Evolutionary conservation across 53 echinoderm and acorn worm genomes (phyloP).

Genomic region (Henricia sp.): DNA sequence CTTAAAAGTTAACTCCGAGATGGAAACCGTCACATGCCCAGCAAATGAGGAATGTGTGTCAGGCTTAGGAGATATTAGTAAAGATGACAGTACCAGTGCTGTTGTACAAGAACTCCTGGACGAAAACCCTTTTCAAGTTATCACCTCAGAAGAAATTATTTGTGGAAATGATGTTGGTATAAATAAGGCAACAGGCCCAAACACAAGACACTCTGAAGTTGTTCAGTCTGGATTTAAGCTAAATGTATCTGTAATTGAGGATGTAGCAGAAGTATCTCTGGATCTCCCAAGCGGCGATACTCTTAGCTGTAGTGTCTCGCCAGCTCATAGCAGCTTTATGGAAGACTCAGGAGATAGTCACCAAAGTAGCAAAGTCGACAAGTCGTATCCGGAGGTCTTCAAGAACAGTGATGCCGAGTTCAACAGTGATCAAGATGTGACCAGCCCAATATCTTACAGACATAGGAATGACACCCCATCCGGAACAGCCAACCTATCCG

Average conservation of each 20-base stretch:
- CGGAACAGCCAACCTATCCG: slow-evolving; percentile 8
- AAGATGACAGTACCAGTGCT: no score
- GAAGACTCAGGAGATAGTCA: slow-evolving; percentile 15
- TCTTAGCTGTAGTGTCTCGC: slow-evolving; percentile 48
- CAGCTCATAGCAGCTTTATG: slow-evolving; percentile 6
- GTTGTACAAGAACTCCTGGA: no score
- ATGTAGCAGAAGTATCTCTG: slow-evolving; percentile 26
- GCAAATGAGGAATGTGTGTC: no score
- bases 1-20: no score
- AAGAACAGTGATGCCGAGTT: neutral
- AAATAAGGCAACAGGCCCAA: no score
- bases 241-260: neutral
- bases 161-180: no score
- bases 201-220: no score
- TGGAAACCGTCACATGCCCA: no score
- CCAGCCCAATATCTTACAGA: neutral
- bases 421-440: neutral
- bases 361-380: neutral
- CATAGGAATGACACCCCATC: neutral
- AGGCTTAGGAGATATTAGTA: no score
- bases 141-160: no score
- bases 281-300: slow-evolving; percentile 1
- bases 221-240: no score
- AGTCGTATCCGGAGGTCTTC: neutral
- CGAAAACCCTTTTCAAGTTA: no score